Evolutionary conservation across 2,888 invertebrate species (phyloP).

Genomic region (Antitype chi): DNA sequence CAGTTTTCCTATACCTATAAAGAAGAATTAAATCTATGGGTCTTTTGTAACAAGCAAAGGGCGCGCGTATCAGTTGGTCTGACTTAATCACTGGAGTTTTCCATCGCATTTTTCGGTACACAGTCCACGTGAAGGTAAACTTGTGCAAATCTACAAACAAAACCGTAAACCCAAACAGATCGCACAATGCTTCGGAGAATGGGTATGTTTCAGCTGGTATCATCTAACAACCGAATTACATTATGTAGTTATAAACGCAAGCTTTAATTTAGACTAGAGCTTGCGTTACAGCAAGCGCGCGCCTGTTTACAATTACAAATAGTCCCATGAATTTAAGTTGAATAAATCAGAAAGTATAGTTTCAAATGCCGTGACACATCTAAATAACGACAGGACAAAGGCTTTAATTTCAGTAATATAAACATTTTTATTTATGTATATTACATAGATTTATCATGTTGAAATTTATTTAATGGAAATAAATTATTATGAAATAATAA

Average conservation of each 20-base stretch:
- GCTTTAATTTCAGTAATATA: conserved; percentile 35
- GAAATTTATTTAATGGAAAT: conserved; percentile 54
- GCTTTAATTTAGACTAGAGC: neutral
- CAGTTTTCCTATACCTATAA: neutral
- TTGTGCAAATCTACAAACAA: neutral
- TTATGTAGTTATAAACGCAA: neutral
- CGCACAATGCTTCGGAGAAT: neutral
- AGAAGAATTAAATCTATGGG: neutral
- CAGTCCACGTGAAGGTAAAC: neutral
- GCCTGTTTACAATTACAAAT: conserved; percentile 6
- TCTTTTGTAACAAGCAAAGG: conserved; percentile 8
- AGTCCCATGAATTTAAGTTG: conserved; percentile 11
- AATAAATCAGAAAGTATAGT: neutral
- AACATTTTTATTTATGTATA: conserved; percentile 28
- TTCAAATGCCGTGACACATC: conserved; percentile 35
- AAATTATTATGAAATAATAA: conserved; percentile 57
- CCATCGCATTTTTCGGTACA: neutral
- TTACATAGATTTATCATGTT: conserved; percentile 21
- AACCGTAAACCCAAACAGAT: neutral
- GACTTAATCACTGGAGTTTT: neutral
- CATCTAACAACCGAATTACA: neutral
- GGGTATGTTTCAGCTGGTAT: conserved; percentile 5
- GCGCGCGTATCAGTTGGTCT: neutral
- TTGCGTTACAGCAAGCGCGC: neutral
- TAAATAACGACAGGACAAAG: conserved; percentile 38